phyloP scores from a whole-genome alignment of 2,888 invertebrate species.

The Scaptomyza parva region DNA sequence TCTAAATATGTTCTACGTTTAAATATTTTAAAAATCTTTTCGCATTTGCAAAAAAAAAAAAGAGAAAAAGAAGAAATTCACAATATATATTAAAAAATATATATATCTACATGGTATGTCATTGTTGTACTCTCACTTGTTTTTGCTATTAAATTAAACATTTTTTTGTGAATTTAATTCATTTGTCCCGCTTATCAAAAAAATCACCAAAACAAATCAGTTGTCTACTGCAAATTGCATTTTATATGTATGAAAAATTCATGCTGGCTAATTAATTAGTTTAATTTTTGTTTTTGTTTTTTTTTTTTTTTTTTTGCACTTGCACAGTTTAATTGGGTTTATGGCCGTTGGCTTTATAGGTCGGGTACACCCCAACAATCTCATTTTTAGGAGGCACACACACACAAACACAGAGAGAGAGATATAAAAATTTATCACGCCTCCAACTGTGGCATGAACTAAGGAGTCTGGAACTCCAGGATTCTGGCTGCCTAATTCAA shows the following conservation, averaged over 20 bases:
- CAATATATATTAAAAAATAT: no score
- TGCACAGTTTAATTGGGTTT: conserved; percentile 43
- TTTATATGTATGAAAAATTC: conserved; percentile 15
- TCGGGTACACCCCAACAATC: conserved; percentile 34
- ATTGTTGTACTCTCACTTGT: no score
- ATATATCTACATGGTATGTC: no score
- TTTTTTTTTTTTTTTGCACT: no score
- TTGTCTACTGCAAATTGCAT: conserved; percentile 3
- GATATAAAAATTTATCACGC: conserved; percentile 66
- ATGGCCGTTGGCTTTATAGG: conserved; percentile 17
- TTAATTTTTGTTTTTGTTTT: conserved; percentile 57
- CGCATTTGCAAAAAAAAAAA: no score
- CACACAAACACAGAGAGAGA: conserved; percentile 28
- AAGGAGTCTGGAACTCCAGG: conserved; percentile 11
- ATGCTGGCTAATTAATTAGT: conserved; percentile 51
- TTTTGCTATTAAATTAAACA: no score
- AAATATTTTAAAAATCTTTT: no score
- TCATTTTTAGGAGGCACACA: conserved; percentile 5
- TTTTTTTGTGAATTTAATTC: no score
- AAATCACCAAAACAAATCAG: conserved; percentile 7
- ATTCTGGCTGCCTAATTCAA: conserved; percentile 56
- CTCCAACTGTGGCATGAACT: conserved; percentile 39
- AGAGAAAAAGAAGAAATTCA: no score
- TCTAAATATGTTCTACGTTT: no score
- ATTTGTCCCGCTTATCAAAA: conserved; percentile 6